Evolutionary conservation across 2,797 vertebrate species (phyloP).

Genomic region (Peromyscus nudipes): DNA sequence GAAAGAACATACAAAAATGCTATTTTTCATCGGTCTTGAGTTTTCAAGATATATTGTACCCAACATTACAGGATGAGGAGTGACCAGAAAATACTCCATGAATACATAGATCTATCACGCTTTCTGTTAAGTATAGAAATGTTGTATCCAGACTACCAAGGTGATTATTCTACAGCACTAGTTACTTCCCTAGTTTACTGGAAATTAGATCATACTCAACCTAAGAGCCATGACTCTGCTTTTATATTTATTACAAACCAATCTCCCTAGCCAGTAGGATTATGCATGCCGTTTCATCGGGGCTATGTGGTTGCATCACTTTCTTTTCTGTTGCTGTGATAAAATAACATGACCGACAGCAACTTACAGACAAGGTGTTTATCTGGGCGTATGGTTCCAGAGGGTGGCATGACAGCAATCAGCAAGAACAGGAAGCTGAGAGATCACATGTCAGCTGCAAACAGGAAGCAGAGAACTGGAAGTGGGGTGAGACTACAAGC

Average conservation of each 20-base stretch:
- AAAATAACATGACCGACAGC: background rate
- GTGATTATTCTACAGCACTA: background rate
- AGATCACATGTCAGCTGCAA: background rate
- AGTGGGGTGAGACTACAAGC: background rate
- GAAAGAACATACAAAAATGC: background rate
- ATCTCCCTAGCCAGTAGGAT: background rate
- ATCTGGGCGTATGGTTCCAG: background rate
- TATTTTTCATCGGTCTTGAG: background rate
- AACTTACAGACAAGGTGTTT: background rate
- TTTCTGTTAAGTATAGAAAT: slow-evolving; percentile 1
- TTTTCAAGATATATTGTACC: slow-evolving; percentile 26
- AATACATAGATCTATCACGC: background rate
- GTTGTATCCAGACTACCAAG: background rate
- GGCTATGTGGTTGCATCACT: background rate
- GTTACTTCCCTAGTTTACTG: background rate
- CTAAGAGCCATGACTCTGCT: background rate
- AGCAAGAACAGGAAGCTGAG: background rate
- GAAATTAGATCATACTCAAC: background rate
- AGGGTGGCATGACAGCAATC: background rate
- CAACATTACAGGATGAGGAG: background rate
- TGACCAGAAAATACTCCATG: background rate
- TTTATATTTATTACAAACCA: background rate
- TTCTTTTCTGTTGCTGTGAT: background rate
- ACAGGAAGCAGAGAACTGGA: background rate
- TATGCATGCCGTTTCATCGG: background rate